Base-by-base conservation (phyloP, 2,797 vertebrate genomes). In the Aulostomus chinensis region DNA sequence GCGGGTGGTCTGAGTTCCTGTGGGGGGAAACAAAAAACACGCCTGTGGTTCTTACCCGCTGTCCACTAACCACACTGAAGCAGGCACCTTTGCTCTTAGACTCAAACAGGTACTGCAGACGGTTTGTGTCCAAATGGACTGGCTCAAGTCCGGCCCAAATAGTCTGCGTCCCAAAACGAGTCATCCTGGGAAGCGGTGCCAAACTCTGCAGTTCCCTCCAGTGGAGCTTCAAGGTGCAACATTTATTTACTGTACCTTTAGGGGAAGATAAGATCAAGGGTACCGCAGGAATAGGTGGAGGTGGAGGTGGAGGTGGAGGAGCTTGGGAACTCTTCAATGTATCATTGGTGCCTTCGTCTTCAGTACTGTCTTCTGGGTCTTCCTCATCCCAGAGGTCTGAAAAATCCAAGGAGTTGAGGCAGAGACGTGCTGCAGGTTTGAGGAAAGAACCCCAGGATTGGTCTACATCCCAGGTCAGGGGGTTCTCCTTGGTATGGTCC, bases 341-440 rank as follows among this genome's bases (percentile, higher is more conserved):
- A 11, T 66, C 54, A 9, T 0, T 13, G 7, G 49, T 26, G 11
- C 30, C 52, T 30, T 88, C 84, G 1, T 88, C 86, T 26, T 89
- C 89, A 8, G 28, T 28, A 3, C 58, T 46, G 55, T 88, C 70
- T 9, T 53, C 76, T 4, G 68, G 54, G 32, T 86, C 91, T 11
- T 91, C 90, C 7, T 93, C 92, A 9, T 92, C 92, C 87, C 89
- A 90, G 22, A 93, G 81, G 56, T 93, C 92, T 0, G 90, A 89
- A 62, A 93, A 93, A 39, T 92, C 91, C 47, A 93, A 76, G 20
- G 86, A 52, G 65, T 91, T 77, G 18, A 93, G 84, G 49, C 81
- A 74, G 10, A 93, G 89, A 26, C 17, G 60, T 1, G 80, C 59
- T 4, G 77, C 38, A 0, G 67, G 81, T 37, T 71, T 72, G 1